Percentiles rank a stretch among this genome's conserved stretches.
Evolutionary conservation across 2,113 vertebrate species (phyloP).

Genomic region (Amblyornis subalaris): DNA sequence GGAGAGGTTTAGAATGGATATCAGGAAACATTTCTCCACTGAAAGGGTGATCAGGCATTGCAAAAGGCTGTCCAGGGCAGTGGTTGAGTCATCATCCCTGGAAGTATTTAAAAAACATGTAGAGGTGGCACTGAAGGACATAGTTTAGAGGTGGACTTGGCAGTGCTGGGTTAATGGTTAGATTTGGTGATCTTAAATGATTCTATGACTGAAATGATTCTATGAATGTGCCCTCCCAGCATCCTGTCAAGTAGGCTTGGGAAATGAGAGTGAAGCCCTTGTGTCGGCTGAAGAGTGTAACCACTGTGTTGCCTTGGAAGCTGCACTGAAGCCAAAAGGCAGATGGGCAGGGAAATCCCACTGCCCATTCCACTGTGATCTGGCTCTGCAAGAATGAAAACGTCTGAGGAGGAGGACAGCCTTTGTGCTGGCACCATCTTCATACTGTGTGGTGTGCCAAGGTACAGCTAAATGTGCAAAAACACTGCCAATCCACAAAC

Average conservation of each 20-base stretch:
- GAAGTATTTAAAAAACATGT: not conserved
- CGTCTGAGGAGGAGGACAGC: not conserved
- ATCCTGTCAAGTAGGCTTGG: not conserved
- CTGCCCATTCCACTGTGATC: not conserved
- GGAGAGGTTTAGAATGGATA: not conserved
- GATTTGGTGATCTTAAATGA: not conserved
- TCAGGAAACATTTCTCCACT: not conserved
- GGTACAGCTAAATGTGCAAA: not conserved
- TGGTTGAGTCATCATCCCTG: not conserved
- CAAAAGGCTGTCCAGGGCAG: not conserved
- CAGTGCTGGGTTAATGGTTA: not conserved
- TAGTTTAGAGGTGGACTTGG: not conserved
- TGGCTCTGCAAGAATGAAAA: not conserved
- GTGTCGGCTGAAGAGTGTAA: not conserved
- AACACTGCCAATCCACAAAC: not conserved
- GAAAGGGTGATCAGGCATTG: not conserved
- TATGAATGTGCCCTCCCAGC: not conserved
- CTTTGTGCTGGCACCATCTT: not conserved
- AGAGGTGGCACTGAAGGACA: not conserved
- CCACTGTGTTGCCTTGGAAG: not conserved
- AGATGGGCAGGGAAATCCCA: not conserved
- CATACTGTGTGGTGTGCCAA: accelerated
- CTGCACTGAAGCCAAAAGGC: not conserved
- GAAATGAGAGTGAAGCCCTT: not conserved
- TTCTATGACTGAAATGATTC: not conserved